phyloP scores from a whole-genome alignment of 2,113 vertebrate genomes.

The Cyphomyrus discorhynchus region DNA sequence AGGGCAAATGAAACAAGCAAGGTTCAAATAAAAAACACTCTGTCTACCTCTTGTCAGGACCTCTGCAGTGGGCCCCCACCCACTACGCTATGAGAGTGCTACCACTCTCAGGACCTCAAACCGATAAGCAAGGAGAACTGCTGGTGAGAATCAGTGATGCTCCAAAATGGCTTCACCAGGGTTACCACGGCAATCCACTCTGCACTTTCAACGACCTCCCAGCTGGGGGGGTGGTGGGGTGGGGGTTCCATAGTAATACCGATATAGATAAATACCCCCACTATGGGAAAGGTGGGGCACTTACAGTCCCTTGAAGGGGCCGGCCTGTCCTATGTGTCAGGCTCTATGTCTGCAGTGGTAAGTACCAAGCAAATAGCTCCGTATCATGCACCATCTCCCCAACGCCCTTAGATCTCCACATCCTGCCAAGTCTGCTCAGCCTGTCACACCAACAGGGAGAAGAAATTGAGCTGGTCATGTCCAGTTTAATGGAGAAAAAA shows the following conservation, averaged over 20 bases:
- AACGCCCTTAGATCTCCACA: background rate
- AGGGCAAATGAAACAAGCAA: background rate
- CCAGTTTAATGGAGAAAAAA: background rate
- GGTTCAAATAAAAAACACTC: background rate
- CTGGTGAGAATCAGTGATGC: background rate
- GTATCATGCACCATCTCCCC: background rate
- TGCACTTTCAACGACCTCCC: constrained; percentile 53
- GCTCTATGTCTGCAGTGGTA: background rate
- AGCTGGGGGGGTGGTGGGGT: background rate
- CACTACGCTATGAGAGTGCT: background rate
- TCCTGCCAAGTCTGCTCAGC: background rate
- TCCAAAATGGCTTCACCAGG: background rate
- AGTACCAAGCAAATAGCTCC: background rate
- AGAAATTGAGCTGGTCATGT: background rate
- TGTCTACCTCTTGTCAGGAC: background rate
- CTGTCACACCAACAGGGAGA: background rate
- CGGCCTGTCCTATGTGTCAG: background rate
- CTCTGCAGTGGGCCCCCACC: background rate
- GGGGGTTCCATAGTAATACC: background rate
- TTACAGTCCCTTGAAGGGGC: background rate
- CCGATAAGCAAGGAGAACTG: background rate
- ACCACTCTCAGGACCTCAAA: background rate
- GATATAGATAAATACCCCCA: constrained; percentile 47
- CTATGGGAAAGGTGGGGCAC: background rate
- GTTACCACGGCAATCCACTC: background rate